These are phyloP conservation scores for Ceratotherium simum DNA, from an alignment of 2,113 vertebrate genomes.

Conservation along the genomic window DNA sequence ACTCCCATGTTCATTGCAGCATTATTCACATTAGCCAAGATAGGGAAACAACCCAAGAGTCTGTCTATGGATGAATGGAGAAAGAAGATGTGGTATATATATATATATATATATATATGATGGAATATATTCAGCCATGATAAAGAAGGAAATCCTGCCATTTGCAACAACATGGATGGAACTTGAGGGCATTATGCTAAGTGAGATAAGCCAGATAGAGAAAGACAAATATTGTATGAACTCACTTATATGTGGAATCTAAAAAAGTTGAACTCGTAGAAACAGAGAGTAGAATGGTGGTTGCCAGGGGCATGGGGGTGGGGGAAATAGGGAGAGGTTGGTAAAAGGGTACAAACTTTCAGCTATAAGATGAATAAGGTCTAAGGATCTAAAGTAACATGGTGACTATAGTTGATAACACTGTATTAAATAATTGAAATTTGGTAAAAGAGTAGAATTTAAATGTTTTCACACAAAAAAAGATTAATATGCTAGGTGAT, in stretches of 20 bases:
- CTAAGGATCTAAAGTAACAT: background rate
- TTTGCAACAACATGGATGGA: background rate
- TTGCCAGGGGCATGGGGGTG: background rate
- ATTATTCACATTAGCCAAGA: background rate
- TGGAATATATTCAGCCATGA: background rate
- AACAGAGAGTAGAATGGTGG: background rate
- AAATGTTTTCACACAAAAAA: background rate
- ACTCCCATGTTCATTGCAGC: background rate
- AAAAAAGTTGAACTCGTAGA: background rate
- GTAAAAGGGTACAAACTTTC: background rate
- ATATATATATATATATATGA: too few relatives aligned
- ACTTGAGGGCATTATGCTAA: background rate
- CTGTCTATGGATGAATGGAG: background rate
- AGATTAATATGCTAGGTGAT: background rate
- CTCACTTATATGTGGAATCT: background rate
- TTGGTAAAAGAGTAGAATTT: background rate
- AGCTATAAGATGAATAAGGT: background rate
- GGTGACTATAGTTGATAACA: background rate
- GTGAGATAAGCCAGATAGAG: background rate
- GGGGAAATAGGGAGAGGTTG: background rate
- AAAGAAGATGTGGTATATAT: background rate
- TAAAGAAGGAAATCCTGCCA: background rate
- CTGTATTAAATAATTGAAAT: background rate
- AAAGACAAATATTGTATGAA: background rate
- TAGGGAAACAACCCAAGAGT: background rate